phyloP scores from a whole-genome alignment of 2,113 vertebrate genomes.

The Channa maculata region DNA sequence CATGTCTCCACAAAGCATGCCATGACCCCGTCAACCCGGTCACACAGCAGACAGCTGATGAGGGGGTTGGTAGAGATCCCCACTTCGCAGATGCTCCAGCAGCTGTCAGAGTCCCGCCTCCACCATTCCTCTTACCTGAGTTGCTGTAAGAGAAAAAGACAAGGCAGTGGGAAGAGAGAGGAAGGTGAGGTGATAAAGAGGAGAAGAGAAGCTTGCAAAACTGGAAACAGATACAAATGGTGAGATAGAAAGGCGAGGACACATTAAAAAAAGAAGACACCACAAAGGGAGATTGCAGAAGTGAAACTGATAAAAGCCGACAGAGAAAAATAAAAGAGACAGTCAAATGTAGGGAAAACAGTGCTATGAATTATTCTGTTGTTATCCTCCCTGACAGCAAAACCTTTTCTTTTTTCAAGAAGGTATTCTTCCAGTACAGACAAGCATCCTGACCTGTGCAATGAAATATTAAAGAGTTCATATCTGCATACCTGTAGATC shows the following conservation, averaged over 20 bases:
- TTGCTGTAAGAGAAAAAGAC: slow-evolving; percentile 12
- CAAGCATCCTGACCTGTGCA: slow-evolving; percentile 57
- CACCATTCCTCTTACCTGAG: slow-evolving; percentile 36
- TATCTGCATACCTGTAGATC: slow-evolving; percentile 61
- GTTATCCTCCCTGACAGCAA: slow-evolving; percentile 63
- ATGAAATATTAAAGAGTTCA: slow-evolving; percentile 79
- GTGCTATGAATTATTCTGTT: slow-evolving; percentile 76
- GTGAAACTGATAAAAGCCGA: slow-evolving; percentile 37
- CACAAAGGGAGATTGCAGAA: slow-evolving; percentile 16
- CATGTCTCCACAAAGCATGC: slow-evolving; percentile 55
- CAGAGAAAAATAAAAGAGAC: neutral
- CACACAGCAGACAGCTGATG: slow-evolving; percentile 63
- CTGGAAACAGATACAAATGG: slow-evolving; percentile 31
- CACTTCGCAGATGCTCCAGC: slow-evolving; percentile 24
- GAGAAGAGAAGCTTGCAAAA: slow-evolving; percentile 8
- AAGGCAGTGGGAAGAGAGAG: slow-evolving; percentile 1
- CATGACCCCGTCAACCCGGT: slow-evolving; percentile 56
- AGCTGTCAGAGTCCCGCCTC: slow-evolving; percentile 59
- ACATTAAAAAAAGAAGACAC: neutral
- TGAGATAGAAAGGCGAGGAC: slow-evolving; percentile 18
- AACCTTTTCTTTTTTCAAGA: slow-evolving; percentile 31
- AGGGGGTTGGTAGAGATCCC: neutral
- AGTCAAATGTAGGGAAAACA: slow-evolving; percentile 54
- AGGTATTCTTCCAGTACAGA: slow-evolving; percentile 55
- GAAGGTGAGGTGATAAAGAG: slow-evolving; percentile 8